These are phyloP conservation scores for Hypolimnas misippus DNA, from an alignment of 2,888 invertebrate genomes.

Conservation along the genomic window DNA sequence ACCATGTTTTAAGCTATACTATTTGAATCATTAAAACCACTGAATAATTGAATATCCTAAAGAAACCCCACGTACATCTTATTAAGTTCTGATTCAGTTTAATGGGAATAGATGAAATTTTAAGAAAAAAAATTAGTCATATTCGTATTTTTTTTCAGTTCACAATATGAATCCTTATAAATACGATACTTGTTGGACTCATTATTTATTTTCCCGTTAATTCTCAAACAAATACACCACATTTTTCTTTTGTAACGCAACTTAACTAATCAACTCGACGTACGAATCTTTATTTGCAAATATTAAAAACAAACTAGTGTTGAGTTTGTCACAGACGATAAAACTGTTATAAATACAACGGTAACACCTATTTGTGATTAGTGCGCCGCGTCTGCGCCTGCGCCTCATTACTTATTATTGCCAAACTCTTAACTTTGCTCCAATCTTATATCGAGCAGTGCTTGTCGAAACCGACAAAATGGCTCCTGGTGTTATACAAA, in stretches of 20 bases:
- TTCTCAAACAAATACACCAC: neutral
- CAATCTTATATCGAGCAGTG: conserved; percentile 12
- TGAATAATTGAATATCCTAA: too few species aligned
- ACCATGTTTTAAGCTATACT: too few species aligned
- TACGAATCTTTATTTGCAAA: conserved; percentile 53
- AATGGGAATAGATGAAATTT: neutral
- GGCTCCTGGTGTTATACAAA: conserved; percentile 71
- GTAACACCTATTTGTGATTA: conserved; percentile 56
- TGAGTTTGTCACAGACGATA: conserved; percentile 55
- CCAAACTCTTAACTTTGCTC: conserved; percentile 19
- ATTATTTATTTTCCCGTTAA: neutral
- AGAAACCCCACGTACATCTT: too few species aligned
- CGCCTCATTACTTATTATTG: conserved; percentile 49
- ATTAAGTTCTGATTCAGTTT: too few species aligned
- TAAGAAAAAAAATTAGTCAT: neutral
- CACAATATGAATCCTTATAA: too few species aligned
- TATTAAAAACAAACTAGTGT: conserved; percentile 50
- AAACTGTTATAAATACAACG: conserved; percentile 72
- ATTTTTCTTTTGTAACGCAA: neutral
- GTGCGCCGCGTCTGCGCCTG: conserved; percentile 62
- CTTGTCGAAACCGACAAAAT: conserved; percentile 49
- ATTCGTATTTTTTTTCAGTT: too few species aligned
- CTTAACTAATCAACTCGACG: conserved; percentile 27
- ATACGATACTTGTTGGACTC: neutral
- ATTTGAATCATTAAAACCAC: too few species aligned